These are phyloP conservation scores for Lithosia quadra DNA, from an alignment of 2,888 invertebrate genomes.

Conservation along the genomic window DNA sequence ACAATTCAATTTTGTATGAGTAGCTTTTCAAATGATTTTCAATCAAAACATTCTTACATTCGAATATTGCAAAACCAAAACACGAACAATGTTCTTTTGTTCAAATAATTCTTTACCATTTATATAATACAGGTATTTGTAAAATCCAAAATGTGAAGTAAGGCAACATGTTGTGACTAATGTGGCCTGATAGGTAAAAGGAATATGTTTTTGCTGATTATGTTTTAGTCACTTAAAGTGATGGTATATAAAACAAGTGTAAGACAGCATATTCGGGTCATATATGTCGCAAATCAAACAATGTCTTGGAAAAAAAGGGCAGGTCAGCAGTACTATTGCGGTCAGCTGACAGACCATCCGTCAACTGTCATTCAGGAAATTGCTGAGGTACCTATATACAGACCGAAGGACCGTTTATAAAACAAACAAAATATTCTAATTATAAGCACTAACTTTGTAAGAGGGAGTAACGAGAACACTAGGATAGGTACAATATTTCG, in stretches of 20 bases:
- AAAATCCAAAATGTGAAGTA: not conserved
- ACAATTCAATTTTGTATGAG: slow-evolving; percentile 46
- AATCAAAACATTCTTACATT: slow-evolving; percentile 33
- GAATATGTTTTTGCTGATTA: not conserved
- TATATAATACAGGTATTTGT: not conserved
- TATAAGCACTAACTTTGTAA: not conserved
- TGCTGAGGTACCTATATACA: not conserved
- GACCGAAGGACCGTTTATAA: too few relatives aligned
- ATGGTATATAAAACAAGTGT: not conserved
- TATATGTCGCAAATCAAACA: not conserved
- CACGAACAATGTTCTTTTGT: not conserved
- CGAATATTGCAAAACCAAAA: slow-evolving; percentile 37
- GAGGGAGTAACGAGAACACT: not conserved
- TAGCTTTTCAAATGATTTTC: slow-evolving; percentile 43
- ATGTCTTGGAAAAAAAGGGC: not conserved
- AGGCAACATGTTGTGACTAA: too few relatives aligned
- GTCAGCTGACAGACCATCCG: not conserved
- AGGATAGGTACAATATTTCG: too few relatives aligned
- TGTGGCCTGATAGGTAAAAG: too few relatives aligned
- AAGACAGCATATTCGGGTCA: not conserved
- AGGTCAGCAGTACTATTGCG: not conserved
- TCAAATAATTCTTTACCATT: not conserved
- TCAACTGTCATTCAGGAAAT: not conserved
- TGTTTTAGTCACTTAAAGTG: not conserved
- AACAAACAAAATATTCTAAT: not conserved